A percentile compares a stretch with the other conserved stretches of the same genome.
Conservation (phyloP, 2,113 vertebrate species). For the Sorex araneus region DNA sequence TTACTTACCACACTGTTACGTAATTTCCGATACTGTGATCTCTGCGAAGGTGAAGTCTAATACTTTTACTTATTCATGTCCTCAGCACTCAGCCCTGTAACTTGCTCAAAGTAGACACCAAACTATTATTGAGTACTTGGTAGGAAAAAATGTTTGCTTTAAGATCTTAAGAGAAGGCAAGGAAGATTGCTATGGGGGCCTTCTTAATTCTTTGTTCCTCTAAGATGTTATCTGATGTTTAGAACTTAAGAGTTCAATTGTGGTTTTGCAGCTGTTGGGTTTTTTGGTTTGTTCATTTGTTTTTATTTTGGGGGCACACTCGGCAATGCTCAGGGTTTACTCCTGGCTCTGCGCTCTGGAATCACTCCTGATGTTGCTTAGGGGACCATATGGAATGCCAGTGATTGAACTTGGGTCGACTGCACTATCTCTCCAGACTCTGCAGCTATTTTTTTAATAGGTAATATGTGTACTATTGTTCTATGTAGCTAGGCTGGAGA, state of each 20-base stretch:
- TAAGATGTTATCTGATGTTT: conserved; percentile 58
- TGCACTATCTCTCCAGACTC: too few relatives aligned
- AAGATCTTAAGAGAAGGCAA: conserved; percentile 26
- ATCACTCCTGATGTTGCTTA: too few relatives aligned
- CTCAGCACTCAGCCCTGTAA: conserved; percentile 42
- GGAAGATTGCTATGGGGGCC: neutral
- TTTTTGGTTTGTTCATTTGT: too few relatives aligned
- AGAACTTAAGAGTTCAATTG: conserved; percentile 43
- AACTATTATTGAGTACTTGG: conserved; percentile 43
- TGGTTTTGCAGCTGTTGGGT: neutral
- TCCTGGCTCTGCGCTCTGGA: too few relatives aligned
- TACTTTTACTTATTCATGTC: conserved; percentile 47
- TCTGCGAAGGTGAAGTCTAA: neutral
- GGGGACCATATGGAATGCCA: too few relatives aligned
- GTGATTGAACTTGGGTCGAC: too few relatives aligned
- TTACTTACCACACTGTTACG: neutral
- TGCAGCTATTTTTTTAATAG: neutral
- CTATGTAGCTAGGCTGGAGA: conserved; percentile 40
- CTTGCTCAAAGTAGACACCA: conserved; percentile 15
- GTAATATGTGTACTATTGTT: neutral
- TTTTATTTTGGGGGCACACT: too few relatives aligned
- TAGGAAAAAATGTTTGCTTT: conserved; percentile 57
- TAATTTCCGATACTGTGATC: conserved; percentile 14
- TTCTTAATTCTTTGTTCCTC: conserved; percentile 56
- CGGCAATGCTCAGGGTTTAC: too few relatives aligned